A percentile compares a stretch with the other conserved stretches of the same genome.
Conservation (phyloP, 2,113 vertebrate genomes). For the Panthera leo region DNA sequence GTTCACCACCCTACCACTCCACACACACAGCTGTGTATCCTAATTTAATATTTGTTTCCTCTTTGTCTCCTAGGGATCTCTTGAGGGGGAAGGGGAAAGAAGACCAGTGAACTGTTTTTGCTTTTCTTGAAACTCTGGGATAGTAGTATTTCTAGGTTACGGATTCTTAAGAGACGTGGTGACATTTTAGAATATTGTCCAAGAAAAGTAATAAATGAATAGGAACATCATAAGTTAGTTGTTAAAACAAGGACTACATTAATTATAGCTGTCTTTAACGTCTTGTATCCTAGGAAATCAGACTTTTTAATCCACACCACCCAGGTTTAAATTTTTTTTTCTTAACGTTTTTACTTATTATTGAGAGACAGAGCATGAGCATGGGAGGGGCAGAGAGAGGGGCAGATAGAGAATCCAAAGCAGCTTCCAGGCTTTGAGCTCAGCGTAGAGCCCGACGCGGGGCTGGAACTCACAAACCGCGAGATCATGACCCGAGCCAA, state of each 20-base stretch:
- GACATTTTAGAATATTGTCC: neutral
- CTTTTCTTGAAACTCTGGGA: constrained; percentile 21
- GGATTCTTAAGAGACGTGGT: constrained; percentile 13
- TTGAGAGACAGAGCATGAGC: too few relatives aligned
- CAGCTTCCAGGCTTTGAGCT: too few relatives aligned
- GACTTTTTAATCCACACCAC: neutral
- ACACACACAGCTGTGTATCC: neutral
- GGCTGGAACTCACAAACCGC: too few relatives aligned
- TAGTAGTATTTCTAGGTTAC: neutral
- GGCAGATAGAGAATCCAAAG: too few relatives aligned
- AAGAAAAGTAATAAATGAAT: neutral
- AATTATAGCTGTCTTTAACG: neutral
- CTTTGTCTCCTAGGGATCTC: neutral
- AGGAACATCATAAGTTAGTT: neutral
- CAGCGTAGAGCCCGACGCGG: too few relatives aligned
- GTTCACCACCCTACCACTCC: neutral
- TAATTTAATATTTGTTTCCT: neutral
- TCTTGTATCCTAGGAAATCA: neutral
- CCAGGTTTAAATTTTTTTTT: neutral
- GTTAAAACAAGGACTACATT: neutral
- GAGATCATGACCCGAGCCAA: too few relatives aligned
- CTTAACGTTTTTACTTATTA: too few relatives aligned
- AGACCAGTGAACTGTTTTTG: neutral
- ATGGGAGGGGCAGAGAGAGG: too few relatives aligned
- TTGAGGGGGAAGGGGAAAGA: neutral